Conservation (phyloP, 2,797 vertebrate genomes). For the Ambastaia sidthimunki region DNA sequence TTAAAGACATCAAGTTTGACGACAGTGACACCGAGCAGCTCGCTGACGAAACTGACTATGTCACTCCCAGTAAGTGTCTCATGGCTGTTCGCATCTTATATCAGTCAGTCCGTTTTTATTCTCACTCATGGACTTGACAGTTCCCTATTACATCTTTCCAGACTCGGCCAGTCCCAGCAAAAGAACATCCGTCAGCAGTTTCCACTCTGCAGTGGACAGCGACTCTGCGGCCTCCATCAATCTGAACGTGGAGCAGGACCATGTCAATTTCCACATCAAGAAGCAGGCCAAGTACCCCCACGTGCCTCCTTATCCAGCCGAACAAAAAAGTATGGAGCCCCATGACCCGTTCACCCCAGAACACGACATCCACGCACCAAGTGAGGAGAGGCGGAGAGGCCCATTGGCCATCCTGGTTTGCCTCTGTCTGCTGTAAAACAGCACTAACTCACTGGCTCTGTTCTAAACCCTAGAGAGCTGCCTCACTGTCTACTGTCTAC, state of each 20-base stretch:
- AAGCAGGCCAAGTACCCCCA: constrained; percentile 98
- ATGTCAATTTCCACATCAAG: constrained; percentile 99
- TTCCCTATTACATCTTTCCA: constrained; percentile 68
- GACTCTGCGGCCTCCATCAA: constrained; percentile 98
- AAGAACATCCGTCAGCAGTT: constrained; percentile 98
- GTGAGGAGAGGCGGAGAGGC: constrained; percentile 56
- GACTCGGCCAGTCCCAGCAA: constrained; percentile 97
- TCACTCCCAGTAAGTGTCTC: constrained; percentile 80
- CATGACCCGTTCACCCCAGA: constrained; percentile 58
- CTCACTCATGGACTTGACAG: background rate
- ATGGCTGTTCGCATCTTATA: constrained; percentile 22
- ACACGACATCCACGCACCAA: constrained; percentile 55
- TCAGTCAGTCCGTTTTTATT: background rate
- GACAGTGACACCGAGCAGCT: constrained; percentile 97
- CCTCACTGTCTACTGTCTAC: constrained; percentile 4
- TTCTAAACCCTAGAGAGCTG: background rate
- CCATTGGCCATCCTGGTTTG: constrained; percentile 34
- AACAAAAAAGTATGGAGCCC: constrained; percentile 89
- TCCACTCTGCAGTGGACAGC: constrained; percentile 96
- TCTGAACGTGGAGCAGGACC: constrained; percentile 99
- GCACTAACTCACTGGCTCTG: constrained; percentile 48
- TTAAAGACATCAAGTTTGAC: constrained; percentile 99
- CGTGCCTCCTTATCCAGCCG: constrained; percentile 87
- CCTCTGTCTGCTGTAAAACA: constrained; percentile 46
- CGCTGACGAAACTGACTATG: constrained; percentile 90